Evolutionary conservation across 2,797 vertebrate genomes (phyloP).

Genomic region (Anomalospiza imberbis): DNA sequence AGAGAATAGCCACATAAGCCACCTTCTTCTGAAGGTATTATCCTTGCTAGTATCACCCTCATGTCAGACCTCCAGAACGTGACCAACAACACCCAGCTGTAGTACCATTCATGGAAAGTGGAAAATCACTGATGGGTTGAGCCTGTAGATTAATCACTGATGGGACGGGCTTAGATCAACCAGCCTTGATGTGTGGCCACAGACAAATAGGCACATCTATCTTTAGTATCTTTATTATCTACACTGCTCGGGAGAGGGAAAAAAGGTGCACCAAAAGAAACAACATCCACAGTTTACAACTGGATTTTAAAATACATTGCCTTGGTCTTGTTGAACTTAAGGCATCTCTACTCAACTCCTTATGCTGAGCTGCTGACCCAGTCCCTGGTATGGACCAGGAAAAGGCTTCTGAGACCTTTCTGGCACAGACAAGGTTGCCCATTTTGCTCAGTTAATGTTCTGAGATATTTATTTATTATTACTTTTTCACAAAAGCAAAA

Average conservation of each 20-base stretch:
- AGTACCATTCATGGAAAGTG: not conserved
- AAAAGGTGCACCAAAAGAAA: not conserved
- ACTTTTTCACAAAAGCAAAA: not conserved
- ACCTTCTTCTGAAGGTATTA: not conserved
- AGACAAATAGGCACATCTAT: not conserved
- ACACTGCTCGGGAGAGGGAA: not conserved
- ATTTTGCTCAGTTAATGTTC: not conserved
- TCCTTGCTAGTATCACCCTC: not conserved
- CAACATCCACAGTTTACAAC: not conserved
- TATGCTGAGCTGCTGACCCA: not conserved
- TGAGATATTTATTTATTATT: not conserved
- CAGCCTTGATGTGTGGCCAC: not conserved
- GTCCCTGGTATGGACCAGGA: not conserved
- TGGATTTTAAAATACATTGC: not conserved
- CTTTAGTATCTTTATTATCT: not conserved
- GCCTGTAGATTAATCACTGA: not conserved
- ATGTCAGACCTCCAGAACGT: not conserved
- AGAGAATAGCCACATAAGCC: not conserved
- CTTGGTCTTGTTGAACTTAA: not conserved
- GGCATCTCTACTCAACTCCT: not conserved
- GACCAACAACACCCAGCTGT: not conserved
- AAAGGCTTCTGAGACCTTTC: not conserved
- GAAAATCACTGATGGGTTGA: not conserved
- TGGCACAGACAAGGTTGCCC: not conserved
- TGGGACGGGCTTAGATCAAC: not conserved